Evolutionary conservation across 2,113 vertebrate species (phyloP).

Genomic region (Melanotaenia duboulayi): DNA sequence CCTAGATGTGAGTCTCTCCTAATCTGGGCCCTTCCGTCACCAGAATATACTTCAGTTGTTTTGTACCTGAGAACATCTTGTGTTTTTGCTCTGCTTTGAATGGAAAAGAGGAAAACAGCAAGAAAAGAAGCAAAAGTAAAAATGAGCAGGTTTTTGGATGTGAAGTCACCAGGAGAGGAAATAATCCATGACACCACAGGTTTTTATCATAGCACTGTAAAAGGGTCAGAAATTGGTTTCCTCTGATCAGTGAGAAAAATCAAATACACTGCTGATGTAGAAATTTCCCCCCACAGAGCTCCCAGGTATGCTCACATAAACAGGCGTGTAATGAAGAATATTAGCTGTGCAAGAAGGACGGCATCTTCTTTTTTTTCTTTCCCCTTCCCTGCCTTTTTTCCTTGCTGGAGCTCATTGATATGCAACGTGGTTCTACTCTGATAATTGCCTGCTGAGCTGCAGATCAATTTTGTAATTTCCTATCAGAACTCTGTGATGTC

Average conservation of each 20-base stretch:
- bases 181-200: slow-evolving; percentile 53
- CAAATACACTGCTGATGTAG: slow-evolving; percentile 50
- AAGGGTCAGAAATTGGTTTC: slow-evolving; percentile 69
- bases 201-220: slow-evolving; percentile 56
- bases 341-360: slow-evolving; percentile 42
- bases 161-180: slow-evolving; percentile 30
- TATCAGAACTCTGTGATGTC: slow-evolving; percentile 65
- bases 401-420: slow-evolving; percentile 58
- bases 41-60: too few relatives aligned
- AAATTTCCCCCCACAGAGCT: slow-evolving; percentile 49
- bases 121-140: slow-evolving; percentile 1
- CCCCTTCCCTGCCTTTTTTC: neutral
- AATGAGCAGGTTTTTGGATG: slow-evolving; percentile 13
- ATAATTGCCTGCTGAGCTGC: slow-evolving; percentile 73
- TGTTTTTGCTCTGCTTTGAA: slow-evolving; percentile 29
- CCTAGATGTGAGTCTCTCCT: too few relatives aligned
- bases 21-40: too few relatives aligned
- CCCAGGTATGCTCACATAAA: slow-evolving; percentile 42
- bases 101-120: slow-evolving; percentile 12
- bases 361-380: slow-evolving; percentile 7
- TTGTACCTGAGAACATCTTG: slow-evolving; percentile 11
- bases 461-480: slow-evolving; percentile 73
- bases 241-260: slow-evolving; percentile 67
- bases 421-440: slow-evolving; percentile 42
- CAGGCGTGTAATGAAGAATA: slow-evolving; percentile 41